Percentiles rank a stretch among this genome's conserved stretches.
These are phyloP conservation scores for Coenobita brevimanus DNA, from an alignment of 1,140 invertebrate genomes.

Conservation along the genomic window DNA sequence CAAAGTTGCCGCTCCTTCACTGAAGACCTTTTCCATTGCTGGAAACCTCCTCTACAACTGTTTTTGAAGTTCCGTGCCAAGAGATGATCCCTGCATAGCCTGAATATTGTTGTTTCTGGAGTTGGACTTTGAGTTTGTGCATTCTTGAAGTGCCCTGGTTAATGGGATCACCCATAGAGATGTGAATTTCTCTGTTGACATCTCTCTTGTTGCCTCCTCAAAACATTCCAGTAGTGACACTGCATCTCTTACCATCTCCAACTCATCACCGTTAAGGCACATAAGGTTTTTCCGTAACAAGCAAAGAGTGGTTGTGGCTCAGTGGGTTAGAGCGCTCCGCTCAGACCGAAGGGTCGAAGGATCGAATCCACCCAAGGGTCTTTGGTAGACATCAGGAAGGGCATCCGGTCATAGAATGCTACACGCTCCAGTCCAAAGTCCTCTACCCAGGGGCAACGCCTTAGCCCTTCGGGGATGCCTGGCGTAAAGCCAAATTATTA, in stretches of 20 bases:
- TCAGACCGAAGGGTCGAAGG: too few species aligned
- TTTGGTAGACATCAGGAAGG: too few species aligned
- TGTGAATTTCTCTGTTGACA: slow-evolving; percentile 6
- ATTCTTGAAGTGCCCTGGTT: neutral
- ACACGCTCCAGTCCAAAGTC: too few species aligned
- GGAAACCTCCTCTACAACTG: slow-evolving; percentile 8
- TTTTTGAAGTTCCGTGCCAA: neutral
- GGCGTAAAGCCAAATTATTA: too few species aligned
- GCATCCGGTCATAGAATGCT: too few species aligned
- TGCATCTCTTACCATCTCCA: neutral
- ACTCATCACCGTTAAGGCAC: slow-evolving; percentile 16
- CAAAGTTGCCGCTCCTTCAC: neutral
- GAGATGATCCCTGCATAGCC: neutral
- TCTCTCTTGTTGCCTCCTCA: slow-evolving; percentile 26
- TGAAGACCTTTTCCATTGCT: neutral
- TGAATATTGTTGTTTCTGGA: neutral
- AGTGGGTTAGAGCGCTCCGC: too few species aligned
- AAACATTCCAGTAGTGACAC: slow-evolving; percentile 9
- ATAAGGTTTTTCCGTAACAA: slow-evolving; percentile 1
- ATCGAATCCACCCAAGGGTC: too few species aligned
- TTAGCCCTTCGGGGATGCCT: too few species aligned
- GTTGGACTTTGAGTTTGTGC: neutral
- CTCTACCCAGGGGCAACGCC: too few species aligned
- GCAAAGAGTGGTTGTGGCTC: too few species aligned
- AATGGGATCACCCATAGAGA: slow-evolving; percentile 3